Evolutionary conservation across 2,113 vertebrate genomes (phyloP), one percentile per base, ranked within the genome.

Genomic region (Bubalus kerabau): DNA sequence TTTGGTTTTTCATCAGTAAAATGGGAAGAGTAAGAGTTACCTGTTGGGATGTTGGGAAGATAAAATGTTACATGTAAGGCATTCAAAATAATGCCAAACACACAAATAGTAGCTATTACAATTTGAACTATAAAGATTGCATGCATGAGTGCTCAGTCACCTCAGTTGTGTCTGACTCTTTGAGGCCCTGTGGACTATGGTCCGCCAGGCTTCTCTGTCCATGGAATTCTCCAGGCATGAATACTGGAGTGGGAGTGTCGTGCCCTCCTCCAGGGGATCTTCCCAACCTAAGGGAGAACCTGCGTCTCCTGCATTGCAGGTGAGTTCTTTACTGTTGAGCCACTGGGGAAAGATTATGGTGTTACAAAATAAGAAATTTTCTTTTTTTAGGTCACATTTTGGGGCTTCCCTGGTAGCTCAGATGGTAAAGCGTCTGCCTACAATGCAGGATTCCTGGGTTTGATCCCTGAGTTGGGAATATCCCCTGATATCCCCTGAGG

Each of bases 91-190:
- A 93, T 2, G 6, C 59, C 92, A 95, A 67, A 52, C 19, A n/a
- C 80, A 94, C 74, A 94, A 90, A 88, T 94, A 94, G 50, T 67
- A 82, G 26, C 62, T 87, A 92, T 96, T 97, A 97, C 92, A 94
- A 89, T 48, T 60, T 98, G 88, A 97, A 88, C 6, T 85, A 48
- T 50, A 95, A 95, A 74, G 43, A 98, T 48, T 86, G 36, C 36
- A 43, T 14, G 21, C 36, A 26, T 13, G 71, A 24, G 6, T 74
- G 71, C 11, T 74, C 12, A 43, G 36, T 21, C 5, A 26, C 23
- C 12, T 74, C 71, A 24, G 11, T 3, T 43, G 11, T 74, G 36
- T 74, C 71, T 74, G 71, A 43, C 71, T 74, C 36, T 74, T 74
- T 74, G 71, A 40, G 36, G 40, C 71, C 12, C 40, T 2, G 0